Evolutionary conservation across 1,140 invertebrate genomes (phyloP).

Genomic region (Orussus abietinus): DNA sequence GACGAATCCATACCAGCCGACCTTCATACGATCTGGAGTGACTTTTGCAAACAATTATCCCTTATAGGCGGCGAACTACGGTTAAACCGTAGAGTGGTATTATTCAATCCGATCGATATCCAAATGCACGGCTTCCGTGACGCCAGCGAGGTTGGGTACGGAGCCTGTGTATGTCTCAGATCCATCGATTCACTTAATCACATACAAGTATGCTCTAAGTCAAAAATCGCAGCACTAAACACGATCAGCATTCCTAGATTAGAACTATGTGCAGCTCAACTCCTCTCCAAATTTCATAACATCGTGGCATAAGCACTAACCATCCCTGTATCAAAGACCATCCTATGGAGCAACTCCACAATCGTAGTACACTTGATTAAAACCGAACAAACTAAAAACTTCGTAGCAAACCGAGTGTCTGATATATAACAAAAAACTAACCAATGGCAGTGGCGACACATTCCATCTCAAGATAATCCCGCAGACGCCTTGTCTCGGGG

Average conservation of each 20-base stretch:
- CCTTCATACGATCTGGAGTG: constrained; percentile 20
- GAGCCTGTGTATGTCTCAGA: constrained; percentile 7
- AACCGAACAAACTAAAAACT: constrained; percentile 8
- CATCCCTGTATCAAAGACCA: neutral
- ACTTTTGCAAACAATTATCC: constrained; percentile 16
- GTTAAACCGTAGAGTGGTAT: too few species aligned
- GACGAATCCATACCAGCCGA: constrained; percentile 23
- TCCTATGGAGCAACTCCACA: constrained; percentile 20
- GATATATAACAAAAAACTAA: neutral
- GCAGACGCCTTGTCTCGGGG: constrained; percentile 7
- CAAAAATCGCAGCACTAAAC: constrained; percentile 17
- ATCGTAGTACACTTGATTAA: constrained; percentile 25
- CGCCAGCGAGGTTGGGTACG: constrained; percentile 19
- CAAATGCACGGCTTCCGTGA: constrained; percentile 15
- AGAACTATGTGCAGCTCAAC: constrained; percentile 6
- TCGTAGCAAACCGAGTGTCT: too few species aligned
- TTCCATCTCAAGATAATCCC: constrained; percentile 6
- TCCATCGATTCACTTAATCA: constrained; percentile 1
- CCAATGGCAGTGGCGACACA: neutral
- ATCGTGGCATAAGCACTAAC: too few species aligned
- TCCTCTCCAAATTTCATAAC: constrained; percentile 1
- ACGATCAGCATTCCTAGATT: neutral
- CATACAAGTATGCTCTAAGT: constrained; percentile 30
- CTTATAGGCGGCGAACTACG: too few species aligned
- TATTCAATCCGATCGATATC: neutral